These are phyloP conservation scores for Pammene fasciana DNA, from an alignment of 2,888 invertebrate species.

Conservation along the genomic window DNA sequence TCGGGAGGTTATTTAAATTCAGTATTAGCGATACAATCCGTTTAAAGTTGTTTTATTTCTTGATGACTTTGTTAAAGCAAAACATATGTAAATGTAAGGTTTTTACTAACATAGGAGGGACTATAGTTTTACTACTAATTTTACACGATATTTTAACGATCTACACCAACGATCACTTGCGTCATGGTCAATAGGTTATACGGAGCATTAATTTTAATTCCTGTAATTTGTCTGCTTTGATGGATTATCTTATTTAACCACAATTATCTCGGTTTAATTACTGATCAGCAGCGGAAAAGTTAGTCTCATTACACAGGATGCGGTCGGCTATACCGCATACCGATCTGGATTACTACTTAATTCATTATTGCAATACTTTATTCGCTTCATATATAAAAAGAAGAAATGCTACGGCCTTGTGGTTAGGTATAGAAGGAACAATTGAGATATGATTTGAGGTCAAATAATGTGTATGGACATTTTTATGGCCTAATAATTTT, in stretches of 20 bases:
- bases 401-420: neutral
- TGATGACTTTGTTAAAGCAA: no score
- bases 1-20: no score
- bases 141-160: no score
- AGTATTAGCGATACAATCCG: no score
- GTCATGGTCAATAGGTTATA: slow-evolving; percentile 11
- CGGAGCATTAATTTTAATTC: slow-evolving; percentile 30
- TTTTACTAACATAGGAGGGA: neutral
- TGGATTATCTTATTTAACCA: slow-evolving; percentile 26
- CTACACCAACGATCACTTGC: neutral
- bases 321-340: neutral
- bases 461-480: neutral
- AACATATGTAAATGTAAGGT: neutral
- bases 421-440: neutral
- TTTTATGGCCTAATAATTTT: neutral
- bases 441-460: neutral
- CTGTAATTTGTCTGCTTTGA: neutral
- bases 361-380: slow-evolving; percentile 1
- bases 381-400: neutral
- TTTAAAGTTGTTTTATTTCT: no score
- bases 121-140: no score
- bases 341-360: neutral
- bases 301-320: slow-evolving; percentile 25
- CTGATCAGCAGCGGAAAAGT: slow-evolving; percentile 13
- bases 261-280: slow-evolving; percentile 17